Evolutionary conservation across 2,797 vertebrate genomes (phyloP).

Genomic region (Phataginus tricuspis): DNA sequence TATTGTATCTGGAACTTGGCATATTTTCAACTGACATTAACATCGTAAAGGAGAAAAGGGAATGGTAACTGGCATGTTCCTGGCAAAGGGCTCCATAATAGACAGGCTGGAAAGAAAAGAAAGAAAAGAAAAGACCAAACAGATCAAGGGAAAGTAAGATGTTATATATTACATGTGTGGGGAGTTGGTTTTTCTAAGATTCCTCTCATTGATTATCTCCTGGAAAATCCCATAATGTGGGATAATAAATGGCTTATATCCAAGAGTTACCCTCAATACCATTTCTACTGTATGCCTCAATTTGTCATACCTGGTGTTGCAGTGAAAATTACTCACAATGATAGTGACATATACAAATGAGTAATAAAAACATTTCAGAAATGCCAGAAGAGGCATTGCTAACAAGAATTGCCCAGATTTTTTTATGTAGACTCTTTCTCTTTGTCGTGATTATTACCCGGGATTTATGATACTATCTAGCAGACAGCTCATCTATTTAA

Average conservation of each 20-base stretch:
- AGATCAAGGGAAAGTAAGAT: background rate
- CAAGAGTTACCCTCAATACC: background rate
- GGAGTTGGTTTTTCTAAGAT: background rate
- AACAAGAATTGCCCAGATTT: background rate
- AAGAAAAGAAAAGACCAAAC: background rate
- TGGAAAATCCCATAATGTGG: background rate
- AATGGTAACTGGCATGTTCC: slow-evolving; percentile 11
- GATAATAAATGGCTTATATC: background rate
- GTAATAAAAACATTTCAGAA: slow-evolving; percentile 43
- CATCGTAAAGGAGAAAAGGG: slow-evolving; percentile 35
- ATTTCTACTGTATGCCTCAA: slow-evolving; percentile 3
- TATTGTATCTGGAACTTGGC: slow-evolving; percentile 70
- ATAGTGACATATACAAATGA: slow-evolving; percentile 1
- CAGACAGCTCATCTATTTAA: background rate
- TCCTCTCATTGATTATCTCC: background rate
- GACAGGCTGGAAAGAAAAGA: background rate
- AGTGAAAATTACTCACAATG: slow-evolving; percentile 37
- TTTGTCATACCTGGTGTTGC: slow-evolving; percentile 9
- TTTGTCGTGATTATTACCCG: background rate
- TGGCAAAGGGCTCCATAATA: slow-evolving; percentile 15
- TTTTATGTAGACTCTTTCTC: background rate
- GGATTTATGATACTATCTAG: background rate
- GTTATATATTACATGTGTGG: background rate
- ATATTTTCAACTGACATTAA: slow-evolving; percentile 70
- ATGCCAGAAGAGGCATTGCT: background rate